phyloP scores from a whole-genome alignment of 2,797 vertebrate genomes.

The Menidia menidia region DNA sequence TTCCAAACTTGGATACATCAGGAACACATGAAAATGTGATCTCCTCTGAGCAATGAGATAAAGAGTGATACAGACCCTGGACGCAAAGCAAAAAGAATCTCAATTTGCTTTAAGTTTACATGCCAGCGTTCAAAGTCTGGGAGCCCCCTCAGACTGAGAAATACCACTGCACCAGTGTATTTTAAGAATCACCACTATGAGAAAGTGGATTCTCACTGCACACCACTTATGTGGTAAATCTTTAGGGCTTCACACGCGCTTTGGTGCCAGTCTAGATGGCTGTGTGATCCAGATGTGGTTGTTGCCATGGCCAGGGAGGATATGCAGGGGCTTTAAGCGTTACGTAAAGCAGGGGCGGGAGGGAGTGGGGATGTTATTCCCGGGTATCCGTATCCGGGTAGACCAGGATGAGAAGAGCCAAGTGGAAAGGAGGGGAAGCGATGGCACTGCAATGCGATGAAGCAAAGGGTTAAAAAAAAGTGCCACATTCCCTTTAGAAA shows the following conservation, averaged over 20 bases:
- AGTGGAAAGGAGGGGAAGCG: constrained; percentile 61
- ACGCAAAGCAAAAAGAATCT: constrained; percentile 14
- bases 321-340: constrained; percentile 81
- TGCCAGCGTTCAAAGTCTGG: constrained; percentile 44
- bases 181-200: constrained; percentile 46
- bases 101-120: constrained; percentile 48
- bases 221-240: constrained; percentile 64
- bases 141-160: constrained; percentile 41
- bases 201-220: constrained; percentile 53
- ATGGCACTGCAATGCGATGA: constrained; percentile 76
- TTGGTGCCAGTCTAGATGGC: constrained; percentile 66
- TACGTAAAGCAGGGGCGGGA: constrained; percentile 81
- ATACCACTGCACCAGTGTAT: constrained; percentile 47
- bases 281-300: constrained; percentile 81
- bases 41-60: constrained; percentile 10
- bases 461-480: constrained; percentile 74
- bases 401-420: constrained; percentile 77
- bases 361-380: constrained; percentile 83
- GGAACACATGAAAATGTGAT: constrained; percentile 24
- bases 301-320: constrained; percentile 82
- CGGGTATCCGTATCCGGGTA: constrained; percentile 85
- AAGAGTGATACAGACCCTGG: constrained; percentile 13
- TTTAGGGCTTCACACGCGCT: constrained; percentile 59
- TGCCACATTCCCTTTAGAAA: constrained; percentile 52
- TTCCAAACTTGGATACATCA: constrained; percentile 50